These are phyloP conservation scores for Anolis carolinensis DNA, from an alignment of 2,113 vertebrate genomes.

Conservation along the genomic window DNA sequence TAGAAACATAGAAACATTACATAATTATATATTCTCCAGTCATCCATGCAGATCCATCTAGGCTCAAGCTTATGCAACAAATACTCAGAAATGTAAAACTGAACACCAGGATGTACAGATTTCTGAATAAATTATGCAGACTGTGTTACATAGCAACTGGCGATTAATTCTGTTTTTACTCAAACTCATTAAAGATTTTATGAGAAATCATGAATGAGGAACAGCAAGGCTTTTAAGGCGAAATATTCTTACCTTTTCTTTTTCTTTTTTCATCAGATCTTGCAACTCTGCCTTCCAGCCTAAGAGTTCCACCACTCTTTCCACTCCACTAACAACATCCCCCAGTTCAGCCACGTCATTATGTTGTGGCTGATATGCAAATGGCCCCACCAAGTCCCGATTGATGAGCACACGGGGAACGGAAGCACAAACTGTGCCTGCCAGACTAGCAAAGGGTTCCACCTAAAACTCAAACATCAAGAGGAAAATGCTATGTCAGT, in stretches of 20 bases:
- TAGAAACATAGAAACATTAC: background rate
- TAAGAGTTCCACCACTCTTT: constrained; percentile 81
- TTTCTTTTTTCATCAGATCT: constrained; percentile 73
- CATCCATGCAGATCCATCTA: background rate
- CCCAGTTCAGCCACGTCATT: constrained; percentile 84
- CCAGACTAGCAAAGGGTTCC: constrained; percentile 93
- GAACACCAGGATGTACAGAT: background rate
- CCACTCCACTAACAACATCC: constrained; percentile 82
- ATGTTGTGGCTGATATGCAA: constrained; percentile 67
- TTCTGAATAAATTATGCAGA: fast-evolving
- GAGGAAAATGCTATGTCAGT: background rate
- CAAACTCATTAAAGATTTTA: fast-evolving
- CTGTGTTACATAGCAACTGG: background rate
- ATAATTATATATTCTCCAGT: background rate
- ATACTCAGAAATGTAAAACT: background rate
- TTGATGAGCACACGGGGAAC: constrained; percentile 91
- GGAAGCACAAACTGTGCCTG: constrained; percentile 76
- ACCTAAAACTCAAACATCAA: constrained; percentile 74
- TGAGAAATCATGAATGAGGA: fast-evolving
- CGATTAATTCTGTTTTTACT: background rate
- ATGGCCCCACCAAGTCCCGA: constrained; percentile 86
- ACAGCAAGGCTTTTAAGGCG: fast-evolving
- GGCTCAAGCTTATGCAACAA: background rate
- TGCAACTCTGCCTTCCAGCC: constrained; percentile 84
- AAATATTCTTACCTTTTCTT: constrained; percentile 71